phyloP scores from a whole-genome alignment of 2,888 invertebrate species.

The Leptura quadrifasciata region DNA sequence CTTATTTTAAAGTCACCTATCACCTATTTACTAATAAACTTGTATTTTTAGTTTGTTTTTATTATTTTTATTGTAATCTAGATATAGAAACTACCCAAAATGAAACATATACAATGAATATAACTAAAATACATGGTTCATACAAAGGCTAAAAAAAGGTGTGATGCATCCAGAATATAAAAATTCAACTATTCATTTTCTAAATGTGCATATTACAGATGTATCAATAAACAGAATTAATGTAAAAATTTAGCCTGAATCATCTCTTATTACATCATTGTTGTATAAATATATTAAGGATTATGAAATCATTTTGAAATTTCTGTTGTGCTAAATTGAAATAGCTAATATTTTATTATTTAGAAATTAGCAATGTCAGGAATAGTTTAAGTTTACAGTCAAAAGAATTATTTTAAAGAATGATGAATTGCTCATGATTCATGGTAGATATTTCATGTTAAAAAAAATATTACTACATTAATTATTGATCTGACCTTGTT shows the following conservation, averaged over 20 bases:
- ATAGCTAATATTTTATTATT: constrained; percentile 1
- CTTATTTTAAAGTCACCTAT: no score
- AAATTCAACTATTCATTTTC: no score
- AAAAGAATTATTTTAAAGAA: constrained; percentile 7
- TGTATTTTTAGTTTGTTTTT: no score
- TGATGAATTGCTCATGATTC: not conserved
- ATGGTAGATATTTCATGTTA: not conserved
- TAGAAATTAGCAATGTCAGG: not conserved
- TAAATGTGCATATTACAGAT: not conserved
- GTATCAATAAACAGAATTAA: not conserved
- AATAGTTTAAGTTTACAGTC: not conserved
- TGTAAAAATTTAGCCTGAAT: not conserved
- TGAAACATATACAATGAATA: no score
- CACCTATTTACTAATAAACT: no score
- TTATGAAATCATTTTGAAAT: constrained; percentile 6
- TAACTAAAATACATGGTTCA: no score
- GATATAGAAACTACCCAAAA: no score
- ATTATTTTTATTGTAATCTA: no score
- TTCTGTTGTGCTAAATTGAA: not conserved
- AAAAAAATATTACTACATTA: not conserved
- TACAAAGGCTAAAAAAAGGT: no score
- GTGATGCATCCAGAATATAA: no score
- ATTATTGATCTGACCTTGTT: not conserved
- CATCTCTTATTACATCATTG: not conserved
- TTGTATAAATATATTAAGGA: not conserved